phyloP scores from a whole-genome alignment of 2,797 vertebrate genomes.

The Centroberyx gerrardi region DNA sequence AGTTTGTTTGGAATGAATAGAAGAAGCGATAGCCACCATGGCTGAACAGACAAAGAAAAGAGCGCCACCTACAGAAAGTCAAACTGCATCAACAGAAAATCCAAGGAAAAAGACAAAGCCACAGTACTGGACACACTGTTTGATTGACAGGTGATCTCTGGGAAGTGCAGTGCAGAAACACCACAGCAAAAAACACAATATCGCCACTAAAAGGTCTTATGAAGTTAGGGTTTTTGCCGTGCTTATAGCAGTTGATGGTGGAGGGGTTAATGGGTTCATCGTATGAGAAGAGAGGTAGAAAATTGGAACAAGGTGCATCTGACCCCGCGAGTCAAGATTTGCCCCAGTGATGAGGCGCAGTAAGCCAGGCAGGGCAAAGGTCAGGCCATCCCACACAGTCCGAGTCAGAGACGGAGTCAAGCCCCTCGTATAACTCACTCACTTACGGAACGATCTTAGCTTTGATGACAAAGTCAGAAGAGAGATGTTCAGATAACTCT shows the following conservation, averaged over 20 bases:
- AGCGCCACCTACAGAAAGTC: too few relatives aligned
- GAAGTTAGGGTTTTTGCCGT: neutral
- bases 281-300: neutral
- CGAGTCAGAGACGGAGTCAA: neutral
- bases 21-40: too few relatives aligned
- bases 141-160: too few relatives aligned
- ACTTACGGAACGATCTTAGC: constrained; percentile 1
- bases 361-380: neutral
- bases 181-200: too few relatives aligned
- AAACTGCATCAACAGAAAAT: too few relatives aligned
- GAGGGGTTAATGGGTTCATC: neutral
- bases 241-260: neutral
- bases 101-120: too few relatives aligned
- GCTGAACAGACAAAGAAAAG: too few relatives aligned
- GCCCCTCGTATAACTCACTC: constrained; percentile 26
- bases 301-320: neutral
- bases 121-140: too few relatives aligned
- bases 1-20: too few relatives aligned
- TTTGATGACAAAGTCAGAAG: constrained; percentile 30
- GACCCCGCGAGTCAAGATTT: neutral
- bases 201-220: too few relatives aligned
- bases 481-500: constrained; percentile 33
- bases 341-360: constrained; percentile 7
- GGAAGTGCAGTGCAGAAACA: too few relatives aligned
- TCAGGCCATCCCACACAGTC: constrained; percentile 11